Base-by-base conservation (phyloP, 2,888 invertebrate species). In the Amblyteles armatorius region DNA sequence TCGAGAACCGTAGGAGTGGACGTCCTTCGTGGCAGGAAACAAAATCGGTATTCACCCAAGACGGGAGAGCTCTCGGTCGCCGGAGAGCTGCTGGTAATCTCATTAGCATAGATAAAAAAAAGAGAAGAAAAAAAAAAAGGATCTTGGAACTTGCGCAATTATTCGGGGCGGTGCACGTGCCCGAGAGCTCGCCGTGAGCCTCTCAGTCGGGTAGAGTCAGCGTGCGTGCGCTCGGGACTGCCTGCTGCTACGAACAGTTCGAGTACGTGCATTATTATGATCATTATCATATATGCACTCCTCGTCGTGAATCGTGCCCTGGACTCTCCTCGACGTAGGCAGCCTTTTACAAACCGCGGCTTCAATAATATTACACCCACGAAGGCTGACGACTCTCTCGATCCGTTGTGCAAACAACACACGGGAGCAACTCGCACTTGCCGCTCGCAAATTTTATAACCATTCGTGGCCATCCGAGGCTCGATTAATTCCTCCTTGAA, bases 1-100 rank as follows among this genome's bases (percentile, higher is more conserved):
- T 29, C 29, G 29, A 82, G 67, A 65, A 79, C 82, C 82, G 82
- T 85, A 76, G 85, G 85, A 86, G 86, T 86, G 86, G 84, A 83
- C 86, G 86, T 86, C 86, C 86, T 86, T 86, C 86, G 67, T 82
- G 76, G 67, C 86, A 82, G 84, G 86, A 84, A 82, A 84, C 84
- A 84, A 86, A 86, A 86, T 84, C 84, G 79, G 81, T 81, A 79
- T 86, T 84, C 82, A 83, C 79, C 86, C 79, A 76, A 74, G 73
- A 68, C 77, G 60, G 71, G 77, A 78, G 78, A 63, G 68, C 69
- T 69, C 22, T 55, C 40, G 50, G 52, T 65, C 57, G 19, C 19
- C 36, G 79, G 63, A 63, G 9, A 29, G 44, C 60, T 67, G 65
- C 40, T 7, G 60, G 48, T 83, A 85, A 85, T 85, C 84, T 82